Conservation (phyloP, 1,140 invertebrate species). For the Zelostemma sp. region DNA sequence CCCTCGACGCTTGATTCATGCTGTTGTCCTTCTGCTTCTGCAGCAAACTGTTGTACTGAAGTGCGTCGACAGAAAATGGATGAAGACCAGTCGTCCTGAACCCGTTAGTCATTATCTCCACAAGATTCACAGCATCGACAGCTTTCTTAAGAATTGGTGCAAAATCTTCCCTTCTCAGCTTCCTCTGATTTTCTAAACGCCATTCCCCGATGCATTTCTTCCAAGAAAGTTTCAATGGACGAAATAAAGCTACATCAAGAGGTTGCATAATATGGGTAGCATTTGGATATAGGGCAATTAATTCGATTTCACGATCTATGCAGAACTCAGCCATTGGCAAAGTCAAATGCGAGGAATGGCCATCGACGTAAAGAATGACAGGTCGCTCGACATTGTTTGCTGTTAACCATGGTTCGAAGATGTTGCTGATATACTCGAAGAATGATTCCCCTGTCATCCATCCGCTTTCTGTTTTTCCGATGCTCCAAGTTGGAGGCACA, state of each 20-base stretch:
- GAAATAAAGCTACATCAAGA: constrained; percentile 54
- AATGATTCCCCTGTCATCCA: constrained; percentile 12
- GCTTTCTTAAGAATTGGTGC: constrained; percentile 8
- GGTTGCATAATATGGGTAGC: constrained; percentile 56
- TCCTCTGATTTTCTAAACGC: constrained; percentile 7
- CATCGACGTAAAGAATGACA: constrained; percentile 49
- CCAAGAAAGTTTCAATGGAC: constrained; percentile 48
- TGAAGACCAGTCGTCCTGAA: constrained; percentile 43
- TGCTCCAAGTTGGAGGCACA: constrained; percentile 51
- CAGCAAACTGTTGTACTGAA: background rate
- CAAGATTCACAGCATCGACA: constrained; percentile 19
- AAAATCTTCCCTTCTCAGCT: constrained; percentile 5
- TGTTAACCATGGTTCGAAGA: constrained; percentile 7
- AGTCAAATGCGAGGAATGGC: constrained; percentile 53
- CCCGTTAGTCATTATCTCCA: constrained; percentile 39
- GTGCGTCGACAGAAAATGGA: constrained; percentile 22
- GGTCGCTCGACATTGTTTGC: constrained; percentile 6
- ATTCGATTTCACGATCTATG: constrained; percentile 41
- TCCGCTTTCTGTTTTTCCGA: constrained; percentile 15
- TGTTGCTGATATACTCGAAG: background rate
- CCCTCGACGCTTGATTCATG: background rate
- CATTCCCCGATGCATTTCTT: constrained; percentile 40
- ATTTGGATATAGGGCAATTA: constrained; percentile 57
- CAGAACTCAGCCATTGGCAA: constrained; percentile 44
- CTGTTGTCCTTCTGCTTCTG: background rate